Base-by-base conservation (phyloP, 2,797 vertebrate species). In the Leptoclinus maculatus region DNA sequence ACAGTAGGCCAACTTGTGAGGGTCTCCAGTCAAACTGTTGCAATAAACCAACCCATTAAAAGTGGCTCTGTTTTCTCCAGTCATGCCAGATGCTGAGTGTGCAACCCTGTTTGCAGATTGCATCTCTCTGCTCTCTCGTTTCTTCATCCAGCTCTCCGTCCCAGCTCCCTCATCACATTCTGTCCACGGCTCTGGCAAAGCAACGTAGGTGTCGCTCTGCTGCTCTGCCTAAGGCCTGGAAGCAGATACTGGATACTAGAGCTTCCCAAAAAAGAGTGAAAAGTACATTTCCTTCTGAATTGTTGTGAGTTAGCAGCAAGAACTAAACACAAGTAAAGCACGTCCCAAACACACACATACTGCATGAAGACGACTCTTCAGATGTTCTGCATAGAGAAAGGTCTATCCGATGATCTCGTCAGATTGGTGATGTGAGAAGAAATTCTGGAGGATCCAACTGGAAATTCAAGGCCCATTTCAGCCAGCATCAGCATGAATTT, bases 51-150 rank as follows among this genome's bases (percentile, higher is more conserved):
- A 68, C 60, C 34, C 38, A 56, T 78, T 80, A 80, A 84, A 72
- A 79, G 73, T 82, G 47, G 72, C 51, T 86, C 68, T 72, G 67
- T 76, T 88, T 78, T 74, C 74, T 49, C 71, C 16, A 69, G 57
- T 58, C 41, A 10, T 16, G 80, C 86, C 87, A 90, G 76, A 83
- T 86, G 88, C 82, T 86, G 85, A 87, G 73, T 83, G 78, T 83
- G 89, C 58, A 17, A 64, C 64, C 58, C 34, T 1, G 0, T 34
- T 53, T n/a, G 38, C 66, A 29, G 63, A 76, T 83, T 84, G 73
- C 84, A 76, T 83, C 65, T 79, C 64, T 83, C 66, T 45, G 32
- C 66, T 80, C 62, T 71, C 60, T 64, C 79, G 64, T 91, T 89
- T 91, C 85, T 62, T 74, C 82, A 87, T 86, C 67, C 68, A 7